Evolutionary conservation across 2,797 vertebrate species (phyloP), one percentile per base, ranked within the genome.

Genomic region (Luscinia megarhynchos): DNA sequence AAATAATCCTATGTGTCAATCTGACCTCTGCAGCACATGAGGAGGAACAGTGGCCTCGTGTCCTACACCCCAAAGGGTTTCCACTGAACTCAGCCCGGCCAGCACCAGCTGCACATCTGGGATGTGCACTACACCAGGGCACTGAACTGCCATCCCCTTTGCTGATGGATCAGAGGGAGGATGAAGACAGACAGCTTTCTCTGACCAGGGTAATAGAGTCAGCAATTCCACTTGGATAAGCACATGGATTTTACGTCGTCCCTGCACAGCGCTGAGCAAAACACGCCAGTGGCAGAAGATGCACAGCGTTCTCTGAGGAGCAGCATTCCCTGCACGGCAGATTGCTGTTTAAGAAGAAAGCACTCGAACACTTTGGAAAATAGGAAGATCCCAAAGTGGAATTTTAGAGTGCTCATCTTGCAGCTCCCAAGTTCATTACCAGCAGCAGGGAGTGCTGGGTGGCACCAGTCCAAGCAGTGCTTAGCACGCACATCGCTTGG

Each of bases 161-260:
- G 43, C 64, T 87, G 92, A 87, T 29, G 40, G 90, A 89, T 38
- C 36, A 57, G 40, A 40, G 70, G 61, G 22, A 46, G 36, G 70
- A 75, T 64, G 73, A 78, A 92, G 75, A 68, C 20, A 27, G 83
- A 55, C 9, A 1, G 15, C 40, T 84, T 84, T 46, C 82, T 61
- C 50, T 84, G 69, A 24, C 55, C 30, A 7, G 46, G 76, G n/a
- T 87, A 76, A 83, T 29, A 73, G 79, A 96, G 90, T 78, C 86
- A 77, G 36, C 46, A 45, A 93, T 84, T 95, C 88, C 96, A 92
- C 93, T 93, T 92, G 89, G 72, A 80, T 70, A 67, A 93, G 96
- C 94, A 78, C 89, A 51, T 29, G 84, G 66, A 24, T 90, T 80
- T 83, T n/a, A 22, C 29, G 36, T 27, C 11, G 59, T 93, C 93